Percentiles rank a stretch among this genome's conserved stretches.
Evolutionary conservation across 2,113 vertebrate genomes (phyloP).

Genomic region (Lipophrys pholis): DNA sequence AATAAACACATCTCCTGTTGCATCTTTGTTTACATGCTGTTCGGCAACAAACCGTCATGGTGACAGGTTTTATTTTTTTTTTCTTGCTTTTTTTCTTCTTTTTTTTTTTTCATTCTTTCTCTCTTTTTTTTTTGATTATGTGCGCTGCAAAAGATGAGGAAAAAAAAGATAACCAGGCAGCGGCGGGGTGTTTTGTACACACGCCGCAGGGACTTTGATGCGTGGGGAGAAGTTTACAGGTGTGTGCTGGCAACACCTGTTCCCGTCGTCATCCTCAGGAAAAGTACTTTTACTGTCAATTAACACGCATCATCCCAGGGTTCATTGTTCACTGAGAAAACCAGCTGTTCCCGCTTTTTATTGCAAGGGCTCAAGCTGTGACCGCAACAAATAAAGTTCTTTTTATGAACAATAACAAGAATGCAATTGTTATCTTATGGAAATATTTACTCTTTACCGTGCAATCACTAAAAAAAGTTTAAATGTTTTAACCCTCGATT

Average conservation of each 20-base stretch:
- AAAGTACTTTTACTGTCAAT: slow-evolving; percentile 56
- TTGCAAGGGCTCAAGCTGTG: too few relatives aligned
- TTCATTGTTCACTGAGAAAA: background rate
- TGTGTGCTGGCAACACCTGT: slow-evolving; percentile 72
- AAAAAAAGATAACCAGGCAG: slow-evolving; percentile 31
- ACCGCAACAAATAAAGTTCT: too few relatives aligned
- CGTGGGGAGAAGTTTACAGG: slow-evolving; percentile 71
- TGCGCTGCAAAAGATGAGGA: background rate
- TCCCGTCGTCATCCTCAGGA: slow-evolving; percentile 28
- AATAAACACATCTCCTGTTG: slow-evolving; percentile 75
- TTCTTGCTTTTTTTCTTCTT: too few relatives aligned
- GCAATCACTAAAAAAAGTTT: too few relatives aligned
- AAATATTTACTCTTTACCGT: too few relatives aligned
- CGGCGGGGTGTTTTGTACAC: slow-evolving; percentile 30
- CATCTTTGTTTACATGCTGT: slow-evolving; percentile 74
- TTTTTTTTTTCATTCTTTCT: too few relatives aligned
- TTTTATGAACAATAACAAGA: too few relatives aligned
- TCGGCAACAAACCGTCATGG: slow-evolving; percentile 48
- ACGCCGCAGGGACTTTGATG: slow-evolving; percentile 48
- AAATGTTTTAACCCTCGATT: too few relatives aligned
- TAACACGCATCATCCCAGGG: slow-evolving; percentile 13
- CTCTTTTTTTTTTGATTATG: too few relatives aligned
- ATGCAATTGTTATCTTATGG: too few relatives aligned
- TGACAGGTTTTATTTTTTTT: slow-evolving; percentile 31
- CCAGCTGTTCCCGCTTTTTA: too few relatives aligned